Evolutionary conservation across 2,888 invertebrate genomes (phyloP).

Genomic region (Scaptodrosophila latifasciaeformis): DNA sequence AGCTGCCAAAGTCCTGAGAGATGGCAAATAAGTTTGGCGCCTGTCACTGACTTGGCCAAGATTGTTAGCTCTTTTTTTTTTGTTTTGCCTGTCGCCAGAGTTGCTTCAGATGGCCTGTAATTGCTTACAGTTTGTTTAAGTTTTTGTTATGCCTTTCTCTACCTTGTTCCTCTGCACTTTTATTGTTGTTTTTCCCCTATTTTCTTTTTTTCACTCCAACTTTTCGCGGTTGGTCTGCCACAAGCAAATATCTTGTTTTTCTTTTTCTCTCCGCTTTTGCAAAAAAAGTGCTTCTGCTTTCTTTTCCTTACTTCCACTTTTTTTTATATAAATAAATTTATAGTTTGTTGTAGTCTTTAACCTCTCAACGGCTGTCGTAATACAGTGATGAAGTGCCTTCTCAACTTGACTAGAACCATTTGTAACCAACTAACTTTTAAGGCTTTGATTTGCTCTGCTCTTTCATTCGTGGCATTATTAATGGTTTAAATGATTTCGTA

Average conservation of each 20-base stretch:
- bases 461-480: no score
- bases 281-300: not conserved
- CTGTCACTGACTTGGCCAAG: not conserved
- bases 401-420: not conserved
- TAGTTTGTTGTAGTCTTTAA: conserved; percentile 1
- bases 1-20: not conserved
- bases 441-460: not conserved
- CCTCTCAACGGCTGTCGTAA: not conserved
- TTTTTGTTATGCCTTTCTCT: not conserved
- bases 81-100: not conserved
- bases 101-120: not conserved
- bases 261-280: not conserved
- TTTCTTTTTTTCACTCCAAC: not conserved
- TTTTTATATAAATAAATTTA: not conserved
- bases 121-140: conserved; percentile 7
- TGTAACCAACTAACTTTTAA: not conserved
- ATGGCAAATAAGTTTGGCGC: not conserved
- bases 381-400: not conserved
- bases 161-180: not conserved
- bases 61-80: not conserved
- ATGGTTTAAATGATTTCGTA: no score
- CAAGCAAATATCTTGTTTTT: not conserved
- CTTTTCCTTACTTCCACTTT: not conserved
- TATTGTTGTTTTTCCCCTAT: not conserved
- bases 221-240: not conserved